A percentile compares a stretch with the other conserved stretches of the same genome.
phyloP scores from a whole-genome alignment of 2,888 invertebrate genomes.

The Eremobia ochroleuca region DNA sequence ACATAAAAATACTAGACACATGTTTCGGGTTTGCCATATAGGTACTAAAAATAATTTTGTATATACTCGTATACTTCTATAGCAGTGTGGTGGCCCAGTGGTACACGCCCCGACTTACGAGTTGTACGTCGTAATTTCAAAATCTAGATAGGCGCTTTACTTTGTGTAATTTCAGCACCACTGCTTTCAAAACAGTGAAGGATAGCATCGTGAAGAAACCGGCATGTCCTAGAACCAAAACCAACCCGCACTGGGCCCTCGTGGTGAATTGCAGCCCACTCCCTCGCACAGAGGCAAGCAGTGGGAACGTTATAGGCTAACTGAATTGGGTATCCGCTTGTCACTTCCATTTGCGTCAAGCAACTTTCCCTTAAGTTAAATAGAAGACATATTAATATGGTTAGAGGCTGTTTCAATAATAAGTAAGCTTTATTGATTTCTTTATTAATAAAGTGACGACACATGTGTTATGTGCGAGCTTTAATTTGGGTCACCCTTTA shows the following conservation, averaged over 20 bases:
- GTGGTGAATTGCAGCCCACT: background rate
- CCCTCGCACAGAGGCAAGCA: background rate
- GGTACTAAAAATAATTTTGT: no score
- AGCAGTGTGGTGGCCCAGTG: no score
- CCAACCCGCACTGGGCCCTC: no score
- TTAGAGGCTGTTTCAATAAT: background rate
- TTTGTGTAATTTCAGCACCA: no score
- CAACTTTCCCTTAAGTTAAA: background rate
- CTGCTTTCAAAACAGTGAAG: no score
- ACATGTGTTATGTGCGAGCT: slow-evolving; percentile 4
- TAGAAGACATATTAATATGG: background rate
- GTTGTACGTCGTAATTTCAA: no score
- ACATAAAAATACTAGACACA: no score
- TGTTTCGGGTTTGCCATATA: no score
- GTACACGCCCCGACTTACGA: no score
- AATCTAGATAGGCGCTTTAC: no score
- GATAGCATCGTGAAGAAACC: background rate
- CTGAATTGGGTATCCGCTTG: background rate
- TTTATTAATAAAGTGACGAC: slow-evolving; percentile 36
- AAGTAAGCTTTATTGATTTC: slow-evolving; percentile 33
- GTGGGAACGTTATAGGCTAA: background rate
- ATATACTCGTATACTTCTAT: no score
- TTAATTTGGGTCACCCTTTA: background rate
- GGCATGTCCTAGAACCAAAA: background rate
- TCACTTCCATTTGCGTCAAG: background rate